Evolutionary conservation across 2,113 vertebrate genomes (phyloP).

Genomic region (Oryzias woworae): DNA sequence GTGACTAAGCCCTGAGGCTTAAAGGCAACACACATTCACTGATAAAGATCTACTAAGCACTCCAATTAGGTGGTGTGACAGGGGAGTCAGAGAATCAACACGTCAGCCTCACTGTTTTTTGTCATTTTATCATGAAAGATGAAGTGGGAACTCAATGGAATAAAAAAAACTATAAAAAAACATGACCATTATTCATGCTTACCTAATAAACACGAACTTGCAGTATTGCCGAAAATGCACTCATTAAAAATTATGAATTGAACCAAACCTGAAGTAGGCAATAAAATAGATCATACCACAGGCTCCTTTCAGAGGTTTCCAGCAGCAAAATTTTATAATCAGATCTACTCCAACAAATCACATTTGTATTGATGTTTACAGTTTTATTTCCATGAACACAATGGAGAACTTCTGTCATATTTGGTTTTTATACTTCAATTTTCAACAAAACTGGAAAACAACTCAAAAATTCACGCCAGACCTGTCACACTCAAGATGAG

Average conservation of each 20-base stretch:
- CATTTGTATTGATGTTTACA: too few species aligned
- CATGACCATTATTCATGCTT: slow-evolving; percentile 7
- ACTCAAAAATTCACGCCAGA: too few species aligned
- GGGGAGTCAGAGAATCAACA: slow-evolving; percentile 48
- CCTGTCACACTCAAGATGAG: too few species aligned
- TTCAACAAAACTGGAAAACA: too few species aligned
- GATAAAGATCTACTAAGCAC: slow-evolving; percentile 56
- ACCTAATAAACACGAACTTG: neutral
- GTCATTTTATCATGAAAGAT: slow-evolving; percentile 13
- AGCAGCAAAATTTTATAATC: too few species aligned
- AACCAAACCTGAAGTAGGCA: neutral
- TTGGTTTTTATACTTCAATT: too few species aligned
- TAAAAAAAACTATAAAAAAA: neutral
- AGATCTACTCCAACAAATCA: too few species aligned
- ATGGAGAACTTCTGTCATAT: too few species aligned
- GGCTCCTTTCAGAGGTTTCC: too few species aligned
- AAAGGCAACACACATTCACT: slow-evolving; percentile 30
- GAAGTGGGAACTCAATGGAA: neutral
- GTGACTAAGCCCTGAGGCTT: slow-evolving; percentile 25
- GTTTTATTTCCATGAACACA: too few species aligned
- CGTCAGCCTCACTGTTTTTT: slow-evolving; percentile 38
- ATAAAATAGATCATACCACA: neutral
- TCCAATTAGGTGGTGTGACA: slow-evolving; percentile 56
- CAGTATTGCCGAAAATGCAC: neutral
- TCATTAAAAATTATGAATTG: neutral